phyloP scores from a whole-genome alignment of 2,797 vertebrate species.

The Enteromius fasciolatus region DNA sequence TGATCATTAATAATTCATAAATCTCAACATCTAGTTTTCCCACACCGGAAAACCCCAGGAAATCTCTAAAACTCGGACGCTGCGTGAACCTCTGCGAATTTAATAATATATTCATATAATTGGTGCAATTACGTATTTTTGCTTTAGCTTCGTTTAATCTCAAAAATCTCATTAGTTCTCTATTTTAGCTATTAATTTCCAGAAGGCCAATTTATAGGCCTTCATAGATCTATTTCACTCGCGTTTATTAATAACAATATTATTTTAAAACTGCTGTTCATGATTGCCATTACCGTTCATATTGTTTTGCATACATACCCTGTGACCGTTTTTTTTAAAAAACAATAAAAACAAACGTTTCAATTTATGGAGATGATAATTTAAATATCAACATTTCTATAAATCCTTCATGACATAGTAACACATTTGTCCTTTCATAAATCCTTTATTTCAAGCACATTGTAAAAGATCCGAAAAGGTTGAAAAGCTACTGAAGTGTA shows the following conservation, averaged over 20 bases:
- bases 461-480: constrained; percentile 36
- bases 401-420: neutral
- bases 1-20: neutral
- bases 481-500: constrained; percentile 41
- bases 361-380: neutral
- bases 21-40: neutral
- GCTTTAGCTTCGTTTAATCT: neutral
- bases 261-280: neutral
- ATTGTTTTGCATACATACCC: neutral
- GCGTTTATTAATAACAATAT: neutral
- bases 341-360: neutral
- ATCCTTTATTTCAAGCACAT: constrained; percentile 55
- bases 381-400: neutral
- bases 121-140: neutral
- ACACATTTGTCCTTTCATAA: constrained; percentile 37
- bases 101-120: neutral
- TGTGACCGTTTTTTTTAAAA: neutral
- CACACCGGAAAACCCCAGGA: neutral
- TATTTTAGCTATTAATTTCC: neutral
- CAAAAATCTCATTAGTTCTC: neutral
- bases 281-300: neutral
- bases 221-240: neutral
- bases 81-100: neutral
- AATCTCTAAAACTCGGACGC: neutral
- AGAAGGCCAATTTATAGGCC: neutral